Evolutionary conservation across 2,888 invertebrate species (phyloP).

Genomic region (Andrena bucephala): DNA sequence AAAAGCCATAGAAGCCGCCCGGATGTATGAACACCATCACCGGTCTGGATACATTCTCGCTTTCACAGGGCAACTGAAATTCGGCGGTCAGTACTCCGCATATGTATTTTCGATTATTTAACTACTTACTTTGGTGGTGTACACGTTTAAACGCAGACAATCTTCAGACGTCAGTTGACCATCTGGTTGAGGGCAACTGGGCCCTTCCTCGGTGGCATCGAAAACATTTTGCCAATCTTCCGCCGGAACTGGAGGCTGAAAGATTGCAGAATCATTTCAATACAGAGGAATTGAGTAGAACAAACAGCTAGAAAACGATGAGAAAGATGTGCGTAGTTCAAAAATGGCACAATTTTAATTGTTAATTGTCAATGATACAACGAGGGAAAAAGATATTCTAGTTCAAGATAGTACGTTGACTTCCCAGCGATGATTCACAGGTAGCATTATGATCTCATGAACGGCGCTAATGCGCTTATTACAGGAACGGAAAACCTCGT

Average conservation of each 20-base stretch:
- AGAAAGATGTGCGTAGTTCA: neutral
- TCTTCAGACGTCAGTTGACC: conserved; percentile 86
- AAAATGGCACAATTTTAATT: neutral
- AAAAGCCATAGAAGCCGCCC: conserved; percentile 88
- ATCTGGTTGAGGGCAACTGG: conserved; percentile 86
- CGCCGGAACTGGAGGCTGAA: conserved; percentile 84
- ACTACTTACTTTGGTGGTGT: conserved; percentile 85
- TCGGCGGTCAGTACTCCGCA: neutral
- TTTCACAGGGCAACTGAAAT: conserved; percentile 50
- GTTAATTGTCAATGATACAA: neutral
- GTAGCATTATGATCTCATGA: neutral
- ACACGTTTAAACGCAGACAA: conserved; percentile 89
- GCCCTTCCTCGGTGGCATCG: conserved; percentile 88
- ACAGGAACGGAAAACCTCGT: conserved; percentile 11
- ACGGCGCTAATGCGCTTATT: neutral
- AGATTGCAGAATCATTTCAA: neutral
- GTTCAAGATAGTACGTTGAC: neutral
- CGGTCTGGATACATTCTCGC: conserved; percentile 83
- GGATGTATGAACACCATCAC: conserved; percentile 90
- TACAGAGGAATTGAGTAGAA: too few species aligned
- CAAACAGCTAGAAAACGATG: neutral
- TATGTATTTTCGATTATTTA: too few species aligned
- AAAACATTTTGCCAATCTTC: conserved; percentile 86
- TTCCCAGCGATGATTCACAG: conserved; percentile 6
- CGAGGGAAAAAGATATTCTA: neutral